Percentiles rank a stretch among this genome's conserved stretches.
Conservation (phyloP, 2,797 vertebrate species). For the Falco novaeseelandiae region DNA sequence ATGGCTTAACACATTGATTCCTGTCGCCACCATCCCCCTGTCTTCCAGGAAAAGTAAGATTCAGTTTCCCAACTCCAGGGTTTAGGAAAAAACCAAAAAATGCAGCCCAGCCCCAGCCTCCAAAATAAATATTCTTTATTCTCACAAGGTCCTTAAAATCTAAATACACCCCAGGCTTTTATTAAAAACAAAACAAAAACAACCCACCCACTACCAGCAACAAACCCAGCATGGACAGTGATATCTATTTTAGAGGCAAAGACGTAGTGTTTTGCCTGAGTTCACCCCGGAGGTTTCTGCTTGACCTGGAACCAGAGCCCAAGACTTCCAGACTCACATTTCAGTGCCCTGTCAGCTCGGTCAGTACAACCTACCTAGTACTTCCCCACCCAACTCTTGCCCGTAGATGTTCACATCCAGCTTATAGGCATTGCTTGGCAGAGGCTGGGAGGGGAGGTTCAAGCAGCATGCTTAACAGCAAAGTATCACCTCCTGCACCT, state of each 20-base stretch:
- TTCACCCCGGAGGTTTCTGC: not conserved
- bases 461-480: not conserved
- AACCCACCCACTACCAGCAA: not conserved
- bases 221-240: not conserved
- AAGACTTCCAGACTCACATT: not conserved
- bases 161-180: not conserved
- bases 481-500: not conserved
- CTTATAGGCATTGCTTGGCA: not conserved
- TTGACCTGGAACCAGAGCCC: not conserved
- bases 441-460: not conserved
- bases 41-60: conserved; percentile 59
- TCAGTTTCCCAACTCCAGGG: conserved; percentile 21
- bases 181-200: not conserved
- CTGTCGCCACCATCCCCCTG: conserved; percentile 28
- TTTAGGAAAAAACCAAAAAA: not conserved
- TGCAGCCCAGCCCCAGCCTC: not conserved
- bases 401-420: not conserved
- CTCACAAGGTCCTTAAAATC: not conserved
- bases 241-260: not conserved
- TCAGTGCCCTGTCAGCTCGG: not conserved
- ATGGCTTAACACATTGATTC: conserved; percentile 52
- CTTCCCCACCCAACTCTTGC: not conserved
- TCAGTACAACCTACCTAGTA: not conserved
- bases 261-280: not conserved
- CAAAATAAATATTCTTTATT: conserved; percentile 32